Conservation (phyloP, 2,888 invertebrate genomes). For the Fissipunctia ypsillon region DNA sequence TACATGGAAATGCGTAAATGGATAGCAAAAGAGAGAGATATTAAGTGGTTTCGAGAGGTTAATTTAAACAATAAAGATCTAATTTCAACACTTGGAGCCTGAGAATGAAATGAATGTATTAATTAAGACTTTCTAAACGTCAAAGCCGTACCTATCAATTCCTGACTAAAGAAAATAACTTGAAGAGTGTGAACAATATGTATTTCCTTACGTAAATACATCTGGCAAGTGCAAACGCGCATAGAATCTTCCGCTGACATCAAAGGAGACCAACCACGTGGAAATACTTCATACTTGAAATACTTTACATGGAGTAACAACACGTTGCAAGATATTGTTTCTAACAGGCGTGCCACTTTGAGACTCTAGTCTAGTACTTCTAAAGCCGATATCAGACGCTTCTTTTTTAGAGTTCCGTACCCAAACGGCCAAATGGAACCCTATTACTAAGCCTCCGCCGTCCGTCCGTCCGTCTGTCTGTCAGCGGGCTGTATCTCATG, state of each 20-base stretch:
- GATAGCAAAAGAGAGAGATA: slow-evolving; percentile 51
- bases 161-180: neutral
- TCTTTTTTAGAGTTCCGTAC: too few species aligned
- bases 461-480: too few species aligned
- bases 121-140: slow-evolving; percentile 33
- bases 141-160: neutral
- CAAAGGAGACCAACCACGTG: slow-evolving; percentile 27
- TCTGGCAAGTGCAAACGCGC: neutral
- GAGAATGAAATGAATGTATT: slow-evolving; percentile 3
- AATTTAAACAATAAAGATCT: slow-evolving; percentile 46
- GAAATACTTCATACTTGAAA: slow-evolving; percentile 13
- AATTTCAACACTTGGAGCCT: slow-evolving; percentile 20
- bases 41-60: slow-evolving; percentile 34
- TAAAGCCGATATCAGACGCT: too few species aligned
- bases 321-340: neutral
- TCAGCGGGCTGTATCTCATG: too few species aligned
- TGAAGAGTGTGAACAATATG: neutral
- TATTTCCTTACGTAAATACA: slow-evolving; percentile 1
- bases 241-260: slow-evolving; percentile 26
- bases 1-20: slow-evolving; percentile 64
- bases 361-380: neutral
- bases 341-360: neutral
- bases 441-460: too few species aligned
- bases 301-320: neutral
- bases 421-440: too few species aligned